These are phyloP conservation scores for Ptychochromis oligacanthus DNA, from an alignment of 2,113 vertebrate species.

Conservation along the genomic window DNA sequence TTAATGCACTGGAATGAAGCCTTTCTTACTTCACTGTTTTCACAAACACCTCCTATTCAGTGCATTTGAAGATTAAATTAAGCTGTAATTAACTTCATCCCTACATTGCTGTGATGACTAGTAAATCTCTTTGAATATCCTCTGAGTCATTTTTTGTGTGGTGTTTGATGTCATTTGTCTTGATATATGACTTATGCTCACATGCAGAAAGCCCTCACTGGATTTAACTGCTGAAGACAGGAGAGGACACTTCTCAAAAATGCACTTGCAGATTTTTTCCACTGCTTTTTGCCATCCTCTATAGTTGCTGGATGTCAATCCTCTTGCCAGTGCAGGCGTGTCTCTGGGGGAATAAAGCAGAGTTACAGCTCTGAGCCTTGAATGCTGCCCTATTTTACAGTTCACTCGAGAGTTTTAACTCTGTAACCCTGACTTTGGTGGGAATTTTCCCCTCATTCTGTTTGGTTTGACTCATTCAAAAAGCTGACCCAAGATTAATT, in stretches of 20 bases:
- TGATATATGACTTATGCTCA: constrained; percentile 4
- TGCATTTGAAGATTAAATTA: constrained; percentile 28
- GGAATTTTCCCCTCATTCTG: constrained; percentile 12
- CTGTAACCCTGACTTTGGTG: constrained; percentile 35
- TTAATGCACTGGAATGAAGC: background rate
- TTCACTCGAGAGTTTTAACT: constrained; percentile 26
- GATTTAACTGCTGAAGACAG: background rate
- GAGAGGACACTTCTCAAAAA: constrained; percentile 4
- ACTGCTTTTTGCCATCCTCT: constrained; percentile 5
- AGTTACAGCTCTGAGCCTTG: constrained; percentile 44
- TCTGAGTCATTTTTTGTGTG: background rate
- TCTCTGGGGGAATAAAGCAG: constrained; percentile 33
- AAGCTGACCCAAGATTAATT: constrained; percentile 12
- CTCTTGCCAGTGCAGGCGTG: constrained; percentile 15
- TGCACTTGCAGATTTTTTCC: constrained; percentile 16
- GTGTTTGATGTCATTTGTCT: background rate
- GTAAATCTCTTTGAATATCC: constrained; percentile 15
- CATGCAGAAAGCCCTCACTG: background rate
- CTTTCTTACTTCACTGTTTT: background rate
- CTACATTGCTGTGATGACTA: constrained; percentile 5
- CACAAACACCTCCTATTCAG: background rate
- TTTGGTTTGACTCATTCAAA: constrained; percentile 13
- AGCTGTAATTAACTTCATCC: constrained; percentile 32
- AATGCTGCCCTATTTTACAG: constrained; percentile 60
- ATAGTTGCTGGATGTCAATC: constrained; percentile 9